Conservation (phyloP, 2,888 invertebrate genomes). For the Rotaria socialis region DNA sequence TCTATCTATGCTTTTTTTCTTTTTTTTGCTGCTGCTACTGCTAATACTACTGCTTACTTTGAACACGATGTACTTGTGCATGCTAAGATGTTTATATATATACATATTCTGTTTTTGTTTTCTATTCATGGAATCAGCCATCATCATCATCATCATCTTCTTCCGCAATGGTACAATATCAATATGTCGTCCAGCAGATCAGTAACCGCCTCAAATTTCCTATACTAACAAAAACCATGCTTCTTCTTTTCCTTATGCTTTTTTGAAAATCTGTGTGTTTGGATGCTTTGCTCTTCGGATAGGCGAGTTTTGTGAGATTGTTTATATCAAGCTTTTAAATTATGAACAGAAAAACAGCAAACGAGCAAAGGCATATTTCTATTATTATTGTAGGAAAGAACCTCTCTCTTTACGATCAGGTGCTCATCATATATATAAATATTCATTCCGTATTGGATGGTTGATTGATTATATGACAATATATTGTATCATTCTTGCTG, state of each 20-base stretch:
- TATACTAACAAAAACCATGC: background rate
- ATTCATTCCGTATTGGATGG: background rate
- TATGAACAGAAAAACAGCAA: background rate
- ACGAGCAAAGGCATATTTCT: constrained; percentile 1
- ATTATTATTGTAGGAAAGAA: background rate
- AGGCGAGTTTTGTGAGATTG: background rate
- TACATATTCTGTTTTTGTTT: constrained; percentile 29
- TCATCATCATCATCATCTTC: constrained; percentile 25
- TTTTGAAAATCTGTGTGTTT: background rate
- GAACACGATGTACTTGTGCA: constrained; percentile 13
- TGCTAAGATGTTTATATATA: constrained; percentile 21
- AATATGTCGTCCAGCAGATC: background rate
- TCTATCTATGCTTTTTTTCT: background rate
- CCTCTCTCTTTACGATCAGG: background rate
- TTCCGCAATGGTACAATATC: background rate
- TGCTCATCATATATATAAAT: background rate
- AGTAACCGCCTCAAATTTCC: constrained; percentile 12
- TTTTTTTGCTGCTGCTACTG: background rate
- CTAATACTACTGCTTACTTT: background rate
- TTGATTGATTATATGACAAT: background rate
- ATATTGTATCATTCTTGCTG: background rate
- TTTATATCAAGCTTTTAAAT: background rate
- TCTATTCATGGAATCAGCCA: constrained; percentile 18
- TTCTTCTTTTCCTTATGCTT: constrained; percentile 12
- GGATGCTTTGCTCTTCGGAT: constrained; percentile 10